phyloP scores from a whole-genome alignment of 2,113 vertebrate genomes.

The Phodopus roborovskii region DNA sequence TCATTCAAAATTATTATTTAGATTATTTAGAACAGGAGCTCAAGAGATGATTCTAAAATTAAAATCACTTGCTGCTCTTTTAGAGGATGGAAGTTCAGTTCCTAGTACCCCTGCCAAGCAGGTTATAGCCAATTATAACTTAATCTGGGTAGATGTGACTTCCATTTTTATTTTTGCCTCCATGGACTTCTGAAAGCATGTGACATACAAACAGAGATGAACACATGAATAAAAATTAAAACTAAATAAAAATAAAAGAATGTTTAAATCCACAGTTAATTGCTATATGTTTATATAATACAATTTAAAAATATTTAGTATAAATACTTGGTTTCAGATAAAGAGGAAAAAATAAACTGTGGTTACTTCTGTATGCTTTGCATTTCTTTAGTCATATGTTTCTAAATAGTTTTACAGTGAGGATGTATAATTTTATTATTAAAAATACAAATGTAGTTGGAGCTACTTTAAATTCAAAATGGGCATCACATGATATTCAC shows the following conservation, averaged over 20 bases:
- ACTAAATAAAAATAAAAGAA: background rate
- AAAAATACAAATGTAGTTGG: slow-evolving; percentile 46
- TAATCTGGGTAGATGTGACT: no score
- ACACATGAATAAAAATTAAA: background rate
- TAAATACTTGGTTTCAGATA: background rate
- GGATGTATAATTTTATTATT: slow-evolving; percentile 31
- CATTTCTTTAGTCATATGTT: slow-evolving; percentile 31
- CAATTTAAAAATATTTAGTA: background rate
- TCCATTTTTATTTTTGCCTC: background rate
- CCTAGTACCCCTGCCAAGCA: background rate
- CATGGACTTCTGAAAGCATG: no score
- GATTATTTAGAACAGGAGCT: background rate
- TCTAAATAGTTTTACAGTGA: slow-evolving; percentile 22
- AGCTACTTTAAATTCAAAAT: slow-evolving; percentile 62
- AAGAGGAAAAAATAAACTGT: background rate
- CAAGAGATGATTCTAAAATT: no score
- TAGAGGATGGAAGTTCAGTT: background rate
- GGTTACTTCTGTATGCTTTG: background rate
- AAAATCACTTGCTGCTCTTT: background rate
- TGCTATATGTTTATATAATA: background rate
- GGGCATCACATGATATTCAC: slow-evolving; percentile 72
- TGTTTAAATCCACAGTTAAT: background rate
- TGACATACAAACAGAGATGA: no score
- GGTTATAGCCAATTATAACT: background rate
- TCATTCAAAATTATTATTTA: background rate